Base-by-base conservation (phyloP, 35 echinoderm and acorn worm species). In the Apostichopus californicus region DNA sequence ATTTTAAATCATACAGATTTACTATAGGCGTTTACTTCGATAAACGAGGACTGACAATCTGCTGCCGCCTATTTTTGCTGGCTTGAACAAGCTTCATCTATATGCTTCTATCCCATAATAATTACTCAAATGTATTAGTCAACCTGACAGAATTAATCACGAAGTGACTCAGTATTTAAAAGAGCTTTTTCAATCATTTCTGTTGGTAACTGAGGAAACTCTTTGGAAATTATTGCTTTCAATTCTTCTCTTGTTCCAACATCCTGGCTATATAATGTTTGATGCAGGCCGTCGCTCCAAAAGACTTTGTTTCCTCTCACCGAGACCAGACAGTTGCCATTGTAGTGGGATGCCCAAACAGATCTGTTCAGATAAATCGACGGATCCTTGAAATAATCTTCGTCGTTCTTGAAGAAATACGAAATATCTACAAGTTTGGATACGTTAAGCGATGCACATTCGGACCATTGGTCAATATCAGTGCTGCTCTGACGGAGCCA, bases 271-370 rank as follows among this genome's bases (percentile, higher is more conserved):
- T 7, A 22, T 75, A 75, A 12, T 75, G 14, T n/a, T 75, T 22
- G 14, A 46, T 46, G 3, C 34, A 46, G 34, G 14, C 71, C 71
- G 6, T 75, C 71, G n/a, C 71, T 75, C 71, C 71, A 75, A 18
- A 20, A 18, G 6, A 75, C 6, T 75, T 75, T n/a, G 5, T 75
- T n/a, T 75, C 17, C 71, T n/a, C 17, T 75, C n/a, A 75, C 21
- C 71, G 14, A 75, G 12, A 75, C 21, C 13, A 75, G 20, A 22
- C 17, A 75, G 1, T 22, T 75, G 14, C 13, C 71, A 18, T 75
- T 75, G 71, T 75, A 75, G 71, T 75, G 71, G 6, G 71, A 75
- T 75, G 71, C 15, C 71, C 71, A 75, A n/a, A 75, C 71, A 22
- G 20, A 18, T 75, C 2, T 75, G n/a, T 75, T 75, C 2, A 75